These are phyloP conservation scores for Abrostola triplasia DNA, from an alignment of 2,888 invertebrate species.

Conservation along the genomic window DNA sequence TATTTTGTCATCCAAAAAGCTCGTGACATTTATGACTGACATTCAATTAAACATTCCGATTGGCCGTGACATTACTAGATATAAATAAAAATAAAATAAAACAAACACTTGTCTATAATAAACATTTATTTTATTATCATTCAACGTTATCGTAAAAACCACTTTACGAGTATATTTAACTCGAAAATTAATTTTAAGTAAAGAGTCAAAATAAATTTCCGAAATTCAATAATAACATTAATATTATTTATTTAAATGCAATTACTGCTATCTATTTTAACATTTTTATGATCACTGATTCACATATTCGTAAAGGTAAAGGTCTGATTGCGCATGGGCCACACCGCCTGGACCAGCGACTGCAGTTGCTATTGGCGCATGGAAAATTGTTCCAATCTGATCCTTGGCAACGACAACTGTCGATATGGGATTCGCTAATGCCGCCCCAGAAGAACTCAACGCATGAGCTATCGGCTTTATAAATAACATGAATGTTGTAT, in stretches of 20 bases:
- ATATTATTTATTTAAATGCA: neutral
- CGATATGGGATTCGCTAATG: constrained; percentile 91
- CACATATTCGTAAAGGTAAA: constrained; percentile 87
- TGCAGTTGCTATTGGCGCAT: constrained; percentile 91
- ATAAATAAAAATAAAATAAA: constrained; percentile 28
- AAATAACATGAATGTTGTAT: constrained; percentile 68
- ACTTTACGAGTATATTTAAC: constrained; percentile 35
- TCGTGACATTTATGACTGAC: constrained; percentile 7
- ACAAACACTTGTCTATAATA: constrained; percentile 31
- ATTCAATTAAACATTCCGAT: constrained; percentile 6
- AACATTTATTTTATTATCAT: constrained; percentile 37
- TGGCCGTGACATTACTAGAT: constrained; percentile 40
- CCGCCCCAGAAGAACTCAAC: constrained; percentile 90
- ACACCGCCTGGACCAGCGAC: constrained; percentile 93
- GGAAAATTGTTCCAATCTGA: constrained; percentile 89
- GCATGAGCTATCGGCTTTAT: constrained; percentile 91
- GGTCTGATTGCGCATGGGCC: constrained; percentile 92
- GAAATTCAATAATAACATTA: constrained; percentile 27
- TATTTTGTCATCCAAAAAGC: neutral
- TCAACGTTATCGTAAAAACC: constrained; percentile 12
- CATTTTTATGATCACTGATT: constrained; percentile 45
- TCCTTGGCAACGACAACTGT: constrained; percentile 90
- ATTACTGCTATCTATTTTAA: too few species aligned
- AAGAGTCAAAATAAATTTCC: constrained; percentile 78
- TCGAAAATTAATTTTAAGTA: constrained; percentile 81